Base-by-base conservation (phyloP, 2,797 vertebrate genomes). In the Threskiornis aethiopicus region DNA sequence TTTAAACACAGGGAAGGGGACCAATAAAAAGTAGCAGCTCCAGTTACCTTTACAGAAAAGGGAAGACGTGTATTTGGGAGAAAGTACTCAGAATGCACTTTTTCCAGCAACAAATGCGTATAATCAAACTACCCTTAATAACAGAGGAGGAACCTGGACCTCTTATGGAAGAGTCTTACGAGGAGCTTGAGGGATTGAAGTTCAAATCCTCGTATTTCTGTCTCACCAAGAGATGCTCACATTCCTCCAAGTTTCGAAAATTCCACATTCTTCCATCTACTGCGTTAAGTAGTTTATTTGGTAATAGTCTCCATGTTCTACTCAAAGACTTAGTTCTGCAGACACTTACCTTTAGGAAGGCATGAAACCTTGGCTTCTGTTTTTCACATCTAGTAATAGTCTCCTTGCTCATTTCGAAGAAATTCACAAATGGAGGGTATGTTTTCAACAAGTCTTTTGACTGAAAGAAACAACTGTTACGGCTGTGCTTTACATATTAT, bases 371-470 rank as follows among this genome's bases (percentile, higher is more conserved):
- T 42, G 99, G 99, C 92, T 99, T 99, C 97, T 98, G 99, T 97
- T 98, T 99, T 97, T 99, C 99, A 98, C 99, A 99, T 70, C 98
- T 98, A 89, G 99, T 99, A 96, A 99, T 99, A 4, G 99, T 99
- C 96, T 99, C 99, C 95, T 99, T 99, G 98, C 99, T 99, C 99
- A 99, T 99, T 98, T 99, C 99, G 94, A 99, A 99, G 93, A 99
- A 99, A 98, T 99, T 99, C 97, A 99, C 99, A 97, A 99, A 99
- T 0, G 99, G 99, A 39, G 99, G 99, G 58, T 99, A 99, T 26
- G 98, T 99, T 98, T 99, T 99, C 94, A 99, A 97, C 98, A 99
- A 98, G 96, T 99, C 99, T 97, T 98, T 99, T 66, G 99, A 99
- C 99, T 99, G 97, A 87, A 93, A 97, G 92, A 96, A 94, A 79